These are phyloP conservation scores for Hermodice carunculata DNA, from an alignment of 2,888 invertebrate genomes.

Conservation along the genomic window DNA sequence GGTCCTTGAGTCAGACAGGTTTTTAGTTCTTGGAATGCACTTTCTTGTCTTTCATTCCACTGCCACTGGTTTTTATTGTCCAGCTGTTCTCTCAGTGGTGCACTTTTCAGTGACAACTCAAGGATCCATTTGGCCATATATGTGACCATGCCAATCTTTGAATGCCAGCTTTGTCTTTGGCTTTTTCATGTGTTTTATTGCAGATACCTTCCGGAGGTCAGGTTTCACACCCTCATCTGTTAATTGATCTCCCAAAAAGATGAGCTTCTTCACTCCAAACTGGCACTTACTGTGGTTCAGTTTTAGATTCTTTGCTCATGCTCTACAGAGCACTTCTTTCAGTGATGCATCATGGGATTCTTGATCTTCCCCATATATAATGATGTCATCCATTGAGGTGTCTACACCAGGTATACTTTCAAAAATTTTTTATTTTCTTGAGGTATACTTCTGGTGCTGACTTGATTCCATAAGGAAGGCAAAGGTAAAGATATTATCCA, in stretches of 20 bases:
- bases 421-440: conserved; percentile 27
- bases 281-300: conserved; percentile 32
- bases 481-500: conserved; percentile 26
- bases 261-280: conserved; percentile 17
- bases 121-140: conserved; percentile 30
- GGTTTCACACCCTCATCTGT: conserved; percentile 18
- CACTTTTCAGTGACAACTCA: conserved; percentile 17
- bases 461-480: conserved; percentile 35
- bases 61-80: conserved; percentile 29
- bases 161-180: too few species aligned
- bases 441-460: conserved; percentile 33
- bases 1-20: conserved; percentile 5
- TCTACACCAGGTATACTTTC: conserved; percentile 33
- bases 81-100: conserved; percentile 22
- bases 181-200: conserved; percentile 22
- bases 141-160: conserved; percentile 35
- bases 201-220: conserved; percentile 29
- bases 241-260: conserved; percentile 33
- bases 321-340: conserved; percentile 15
- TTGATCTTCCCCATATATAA: too few species aligned
- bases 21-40: conserved; percentile 27
- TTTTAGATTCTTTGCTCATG: conserved; percentile 15
- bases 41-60: conserved; percentile 26
- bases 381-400: conserved; percentile 34
- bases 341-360: conserved; percentile 25